Conservation (phyloP, 1,140 invertebrate species). For the Diprion similis region DNA sequence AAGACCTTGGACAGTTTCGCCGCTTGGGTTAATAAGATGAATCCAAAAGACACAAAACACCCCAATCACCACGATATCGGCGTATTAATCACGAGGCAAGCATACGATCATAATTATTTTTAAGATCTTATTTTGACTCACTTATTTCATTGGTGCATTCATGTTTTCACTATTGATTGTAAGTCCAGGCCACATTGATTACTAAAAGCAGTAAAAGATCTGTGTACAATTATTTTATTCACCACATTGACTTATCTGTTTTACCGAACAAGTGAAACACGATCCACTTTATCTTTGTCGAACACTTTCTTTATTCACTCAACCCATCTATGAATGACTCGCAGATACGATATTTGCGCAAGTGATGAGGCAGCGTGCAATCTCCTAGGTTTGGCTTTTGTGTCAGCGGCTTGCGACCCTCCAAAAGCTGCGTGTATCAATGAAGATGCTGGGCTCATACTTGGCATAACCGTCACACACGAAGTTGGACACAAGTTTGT, state of each 20-base stretch:
- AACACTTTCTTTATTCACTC: neutral
- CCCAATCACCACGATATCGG: slow-evolving; percentile 80
- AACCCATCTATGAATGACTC: slow-evolving; percentile 5
- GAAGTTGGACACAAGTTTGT: slow-evolving; percentile 78
- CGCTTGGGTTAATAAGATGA: slow-evolving; percentile 72
- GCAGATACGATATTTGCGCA: slow-evolving; percentile 68
- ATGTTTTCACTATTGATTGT: too few species aligned
- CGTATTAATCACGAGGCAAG: slow-evolving; percentile 74
- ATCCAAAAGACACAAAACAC: slow-evolving; percentile 69
- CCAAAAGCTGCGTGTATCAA: slow-evolving; percentile 71
- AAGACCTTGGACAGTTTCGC: slow-evolving; percentile 72
- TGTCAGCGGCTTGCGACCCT: slow-evolving; percentile 71
- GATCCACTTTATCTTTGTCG: too few species aligned
- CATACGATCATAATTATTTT: slow-evolving; percentile 26
- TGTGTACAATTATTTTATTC: too few species aligned
- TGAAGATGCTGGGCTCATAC: slow-evolving; percentile 71
- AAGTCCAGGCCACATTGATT: too few species aligned
- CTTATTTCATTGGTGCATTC: neutral
- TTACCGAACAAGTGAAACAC: too few species aligned
- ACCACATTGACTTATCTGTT: too few species aligned
- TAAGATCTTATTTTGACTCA: neutral
- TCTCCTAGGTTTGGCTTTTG: slow-evolving; percentile 71
- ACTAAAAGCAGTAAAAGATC: too few species aligned
- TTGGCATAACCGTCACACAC: slow-evolving; percentile 74
- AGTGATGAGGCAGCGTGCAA: slow-evolving; percentile 64